phyloP scores from a whole-genome alignment of 2,888 invertebrate species.

The Lasioglossum figueresi region DNA sequence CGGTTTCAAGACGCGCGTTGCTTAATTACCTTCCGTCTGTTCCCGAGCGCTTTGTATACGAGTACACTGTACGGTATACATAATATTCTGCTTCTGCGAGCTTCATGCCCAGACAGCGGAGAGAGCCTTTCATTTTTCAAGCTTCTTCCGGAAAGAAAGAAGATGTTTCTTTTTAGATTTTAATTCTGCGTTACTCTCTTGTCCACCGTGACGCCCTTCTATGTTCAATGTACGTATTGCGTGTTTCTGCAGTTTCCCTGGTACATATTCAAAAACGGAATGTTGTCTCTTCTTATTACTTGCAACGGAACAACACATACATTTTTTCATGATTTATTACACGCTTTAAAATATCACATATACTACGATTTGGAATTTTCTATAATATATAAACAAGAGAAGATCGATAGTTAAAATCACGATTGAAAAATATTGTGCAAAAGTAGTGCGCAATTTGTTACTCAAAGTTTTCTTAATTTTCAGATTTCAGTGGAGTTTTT shows the following conservation, averaged over 20 bases:
- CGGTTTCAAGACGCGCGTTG: background rate
- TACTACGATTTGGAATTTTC: too few species aligned
- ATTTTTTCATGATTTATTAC: too few species aligned
- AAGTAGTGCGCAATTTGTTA: background rate
- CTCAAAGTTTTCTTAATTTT: background rate
- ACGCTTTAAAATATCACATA: too few species aligned
- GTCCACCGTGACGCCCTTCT: background rate
- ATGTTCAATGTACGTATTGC: too few species aligned
- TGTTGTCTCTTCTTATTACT: background rate
- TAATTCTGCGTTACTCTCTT: background rate
- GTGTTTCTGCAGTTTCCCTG: too few species aligned
- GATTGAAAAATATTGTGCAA: background rate
- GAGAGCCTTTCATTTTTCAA: background rate
- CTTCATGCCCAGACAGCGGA: too few species aligned
- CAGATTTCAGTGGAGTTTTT: background rate
- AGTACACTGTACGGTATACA: too few species aligned
- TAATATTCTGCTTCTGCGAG: background rate
- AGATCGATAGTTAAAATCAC: too few species aligned
- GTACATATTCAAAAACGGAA: background rate
- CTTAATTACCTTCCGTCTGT: constrained; percentile 19
- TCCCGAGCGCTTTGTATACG: background rate
- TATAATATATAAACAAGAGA: too few species aligned
- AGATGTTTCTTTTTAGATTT: background rate
- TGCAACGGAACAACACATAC: too few species aligned
- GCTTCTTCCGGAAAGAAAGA: background rate